Base-by-base conservation (phyloP, 1,140 invertebrate species). In the Chlorops oryzae region DNA sequence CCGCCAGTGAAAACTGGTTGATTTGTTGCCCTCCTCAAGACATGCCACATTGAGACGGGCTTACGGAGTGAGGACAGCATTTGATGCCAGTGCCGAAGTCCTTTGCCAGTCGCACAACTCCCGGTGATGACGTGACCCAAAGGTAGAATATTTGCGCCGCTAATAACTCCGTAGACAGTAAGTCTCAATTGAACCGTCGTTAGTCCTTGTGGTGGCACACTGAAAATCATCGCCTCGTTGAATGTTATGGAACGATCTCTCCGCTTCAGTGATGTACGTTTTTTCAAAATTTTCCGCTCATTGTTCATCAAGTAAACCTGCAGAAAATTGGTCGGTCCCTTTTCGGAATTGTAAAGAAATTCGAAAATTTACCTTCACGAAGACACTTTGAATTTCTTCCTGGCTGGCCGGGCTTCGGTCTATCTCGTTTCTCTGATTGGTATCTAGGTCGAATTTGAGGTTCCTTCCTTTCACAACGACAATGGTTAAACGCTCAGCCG, bases 41-140 rank as follows among this genome's bases (percentile, higher is more conserved):
- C 78, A 72, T 91, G 88, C 87, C 87, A 90, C 86, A 88, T 89
- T 9, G 86, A 85, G 34, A 89, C 82, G 2, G 87, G 86, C 65
- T 87, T 88, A 50, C 87, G 79, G 35, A 88, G 76, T 17, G 85
- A 84, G n/a, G 81, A 77, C 50, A 90, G 73, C 87, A 90, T 90
- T 72, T 90, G 87, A 57, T 84, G 83, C 87, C 87, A 91, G 62
- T 90, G 88, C 39, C 80, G 80, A n/a, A 85, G 62, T 12, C 86
- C 79, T 59, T 82, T 82, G 27, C 86, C 87, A 3, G 75, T 75
- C 1, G 82, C 78, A 52, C 81, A 78, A 23, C 80, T 78, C 13
- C 85, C 84, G 3, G 87, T 77, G 24, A 87, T 81, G 20, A 90
- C 83, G 63, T 88, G 85, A 2, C 86, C 86, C 22, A 88, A 74